phyloP scores from a whole-genome alignment of 2,113 vertebrate genomes.

The Hyperopisus bebe region DNA sequence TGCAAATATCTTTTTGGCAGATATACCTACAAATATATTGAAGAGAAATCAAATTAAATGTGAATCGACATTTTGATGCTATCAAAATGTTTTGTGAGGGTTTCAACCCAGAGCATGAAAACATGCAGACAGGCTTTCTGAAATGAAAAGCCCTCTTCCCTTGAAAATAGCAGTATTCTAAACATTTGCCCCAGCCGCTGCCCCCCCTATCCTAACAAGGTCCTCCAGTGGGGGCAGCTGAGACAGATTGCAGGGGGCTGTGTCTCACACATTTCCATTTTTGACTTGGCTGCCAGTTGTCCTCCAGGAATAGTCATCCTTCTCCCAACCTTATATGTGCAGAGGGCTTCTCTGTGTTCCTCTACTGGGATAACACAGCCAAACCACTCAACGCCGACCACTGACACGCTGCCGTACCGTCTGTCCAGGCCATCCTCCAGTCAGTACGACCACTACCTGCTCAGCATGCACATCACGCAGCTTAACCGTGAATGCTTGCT shows the following conservation, averaged over 20 bases:
- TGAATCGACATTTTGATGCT: neutral
- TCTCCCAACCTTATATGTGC: slow-evolving; percentile 22
- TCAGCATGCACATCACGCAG: slow-evolving; percentile 71
- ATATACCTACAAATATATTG: neutral
- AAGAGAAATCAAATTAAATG: neutral
- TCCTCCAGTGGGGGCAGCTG: neutral
- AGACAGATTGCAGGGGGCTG: neutral
- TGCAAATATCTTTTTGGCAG: neutral
- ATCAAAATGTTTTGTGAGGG: neutral
- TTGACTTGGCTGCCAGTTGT: slow-evolving; percentile 22
- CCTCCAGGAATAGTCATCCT: slow-evolving; percentile 19
- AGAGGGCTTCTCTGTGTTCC: neutral
- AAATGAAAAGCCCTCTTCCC: neutral
- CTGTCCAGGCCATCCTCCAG: slow-evolving; percentile 15
- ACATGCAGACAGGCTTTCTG: neutral
- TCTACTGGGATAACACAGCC: slow-evolving; percentile 2
- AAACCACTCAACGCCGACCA: slow-evolving; percentile 32
- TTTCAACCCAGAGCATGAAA: neutral
- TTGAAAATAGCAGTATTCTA: neutral
- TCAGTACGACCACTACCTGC: neutral
- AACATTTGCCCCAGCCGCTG: neutral
- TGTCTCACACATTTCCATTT: slow-evolving; percentile 16
- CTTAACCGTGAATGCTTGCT: slow-evolving; percentile 83
- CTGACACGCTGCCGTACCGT: slow-evolving; percentile 33
- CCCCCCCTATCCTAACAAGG: neutral